phyloP scores from a whole-genome alignment of 2,797 vertebrate genomes.

The Chaunax sp. region DNA sequence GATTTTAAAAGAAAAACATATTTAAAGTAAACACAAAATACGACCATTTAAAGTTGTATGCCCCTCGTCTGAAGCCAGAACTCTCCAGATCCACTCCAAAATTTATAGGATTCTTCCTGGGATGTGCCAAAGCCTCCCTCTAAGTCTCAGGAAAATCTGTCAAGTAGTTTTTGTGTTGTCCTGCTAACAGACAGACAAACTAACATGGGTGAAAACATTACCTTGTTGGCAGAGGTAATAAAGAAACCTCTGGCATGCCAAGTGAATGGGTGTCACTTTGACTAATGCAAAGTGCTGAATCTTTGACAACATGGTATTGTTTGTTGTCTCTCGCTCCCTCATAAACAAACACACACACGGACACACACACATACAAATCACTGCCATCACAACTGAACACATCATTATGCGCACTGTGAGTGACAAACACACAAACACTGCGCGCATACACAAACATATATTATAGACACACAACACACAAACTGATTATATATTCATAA shows the following conservation, averaged over 20 bases:
- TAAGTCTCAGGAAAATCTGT: no score
- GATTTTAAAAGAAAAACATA: no score
- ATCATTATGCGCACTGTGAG: constrained; percentile 66
- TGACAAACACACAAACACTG: constrained; percentile 68
- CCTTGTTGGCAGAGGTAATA: constrained; percentile 26
- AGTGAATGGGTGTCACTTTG: constrained; percentile 75
- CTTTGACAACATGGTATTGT: constrained; percentile 72
- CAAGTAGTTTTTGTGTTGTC: no score
- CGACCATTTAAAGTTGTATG: no score
- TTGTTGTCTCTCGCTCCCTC: constrained; percentile 52
- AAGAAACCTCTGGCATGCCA: constrained; percentile 54
- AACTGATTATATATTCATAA: constrained; percentile 80
- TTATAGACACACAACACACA: constrained; percentile 63
- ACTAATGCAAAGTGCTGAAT: constrained; percentile 73
- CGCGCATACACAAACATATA: constrained; percentile 55
- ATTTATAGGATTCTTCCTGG: no score
- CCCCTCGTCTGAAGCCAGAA: no score
- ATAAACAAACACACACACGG: constrained; percentile 51
- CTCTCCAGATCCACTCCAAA: no score
- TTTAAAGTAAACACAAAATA: no score
- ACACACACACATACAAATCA: constrained; percentile 37
- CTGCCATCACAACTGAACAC: constrained; percentile 41
- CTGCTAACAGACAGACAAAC: no score
- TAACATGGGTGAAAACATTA: no score
- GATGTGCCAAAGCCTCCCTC: no score